Base-by-base conservation (phyloP, 1,140 invertebrate genomes). In the Drosophila sp. region DNA sequence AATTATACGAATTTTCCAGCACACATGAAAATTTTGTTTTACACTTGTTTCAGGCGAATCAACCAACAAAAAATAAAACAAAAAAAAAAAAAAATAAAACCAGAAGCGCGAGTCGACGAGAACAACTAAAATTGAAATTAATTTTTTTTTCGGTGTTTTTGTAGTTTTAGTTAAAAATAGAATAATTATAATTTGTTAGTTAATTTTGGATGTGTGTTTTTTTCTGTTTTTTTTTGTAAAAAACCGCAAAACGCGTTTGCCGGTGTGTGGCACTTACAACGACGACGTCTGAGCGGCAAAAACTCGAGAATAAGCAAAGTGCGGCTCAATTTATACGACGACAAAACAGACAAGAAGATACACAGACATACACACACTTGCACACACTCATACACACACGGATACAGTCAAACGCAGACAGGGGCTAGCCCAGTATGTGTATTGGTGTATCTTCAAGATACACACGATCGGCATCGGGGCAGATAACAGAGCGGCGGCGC, bases 271-370 rank as follows among this genome's bases (percentile, higher is more conserved):
- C 83, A 83, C 76, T 83, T 87, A 89, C 83, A 87, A 71, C 79
- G 84, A 71, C 79, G 84, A 76, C 76, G 84, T 68, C 72, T 83
- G 84, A 80, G 84, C 83, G 76, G 78, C 82, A 87, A 86, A 89
- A 87, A 87, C 83, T 83, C 83, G 84, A 87, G 83, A 87, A 87
- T 84, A 87, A 72, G 82, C 83, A 83, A 87, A 87, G 83, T 87
- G 84, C 83, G 83, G 83, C 84, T 87, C 84, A 87, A 87, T 87
- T 87, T 87, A 87, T 87, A 87, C 84, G 76, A 87, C 84, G 76
- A 76, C 76, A 86, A 76, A 80, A 69, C 81, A 85, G 77, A 77
- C 84, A 79, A 87, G 83, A 86, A 86, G 82, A 87, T 87, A 86
- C 80, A 84, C 60, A 64, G 68, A 56, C 47, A 29, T 40, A 29